A percentile compares a stretch with the other conserved stretches of the same genome.
These are phyloP conservation scores for Odocoileus virginianus DNA, from an alignment of 2,113 vertebrate genomes.

Conservation along the genomic window DNA sequence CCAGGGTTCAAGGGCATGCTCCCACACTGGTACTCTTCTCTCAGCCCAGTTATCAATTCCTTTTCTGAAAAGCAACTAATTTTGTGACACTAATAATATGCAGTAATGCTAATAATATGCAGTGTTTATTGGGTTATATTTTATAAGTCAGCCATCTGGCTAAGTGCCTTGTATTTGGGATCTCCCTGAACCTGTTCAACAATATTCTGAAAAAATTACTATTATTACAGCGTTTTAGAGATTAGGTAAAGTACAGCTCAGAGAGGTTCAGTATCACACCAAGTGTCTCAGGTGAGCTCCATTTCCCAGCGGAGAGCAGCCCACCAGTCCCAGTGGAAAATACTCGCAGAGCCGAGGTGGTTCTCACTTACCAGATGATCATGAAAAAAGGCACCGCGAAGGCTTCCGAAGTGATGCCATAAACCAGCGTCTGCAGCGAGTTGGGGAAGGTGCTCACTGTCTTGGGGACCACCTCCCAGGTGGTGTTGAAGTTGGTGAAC, in stretches of 20 bases:
- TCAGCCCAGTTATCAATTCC: background rate
- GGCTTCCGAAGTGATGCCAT: conserved; percentile 87
- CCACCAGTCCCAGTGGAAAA: background rate
- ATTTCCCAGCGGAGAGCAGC: background rate
- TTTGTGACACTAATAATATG: background rate
- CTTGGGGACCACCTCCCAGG: conserved; percentile 87
- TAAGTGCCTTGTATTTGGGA: background rate
- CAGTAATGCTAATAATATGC: background rate
- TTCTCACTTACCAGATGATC: conserved; percentile 87
- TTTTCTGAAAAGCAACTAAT: background rate
- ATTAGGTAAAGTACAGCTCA: background rate
- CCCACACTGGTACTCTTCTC: background rate
- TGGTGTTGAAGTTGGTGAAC: conserved; percentile 86
- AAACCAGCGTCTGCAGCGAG: conserved; percentile 76
- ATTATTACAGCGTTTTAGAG: background rate
- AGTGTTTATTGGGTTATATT: background rate
- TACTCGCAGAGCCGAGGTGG: accelerated
- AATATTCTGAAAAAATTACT: background rate
- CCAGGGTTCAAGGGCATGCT: background rate
- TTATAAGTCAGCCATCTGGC: background rate
- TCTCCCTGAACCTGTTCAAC: background rate
- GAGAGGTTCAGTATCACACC: background rate
- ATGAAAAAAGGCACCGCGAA: conserved; percentile 94
- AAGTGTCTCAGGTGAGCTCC: background rate
- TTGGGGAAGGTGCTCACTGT: conserved; percentile 79